phyloP scores from a whole-genome alignment of 2,888 invertebrate species.

The Phaonia tiefii region DNA sequence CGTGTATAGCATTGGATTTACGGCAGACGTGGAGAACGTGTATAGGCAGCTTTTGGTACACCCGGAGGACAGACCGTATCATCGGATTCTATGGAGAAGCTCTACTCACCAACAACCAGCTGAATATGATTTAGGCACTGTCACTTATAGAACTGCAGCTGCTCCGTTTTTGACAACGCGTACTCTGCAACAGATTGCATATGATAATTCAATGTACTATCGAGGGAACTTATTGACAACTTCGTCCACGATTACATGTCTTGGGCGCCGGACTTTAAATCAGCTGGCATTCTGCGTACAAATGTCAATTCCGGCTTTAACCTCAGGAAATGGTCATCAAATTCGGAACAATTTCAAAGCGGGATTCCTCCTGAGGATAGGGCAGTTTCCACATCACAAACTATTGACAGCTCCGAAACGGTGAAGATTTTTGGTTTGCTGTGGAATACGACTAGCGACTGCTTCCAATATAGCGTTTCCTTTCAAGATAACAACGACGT shows the following conservation, averaged over 20 bases:
- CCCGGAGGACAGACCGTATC: slow-evolving; percentile 64
- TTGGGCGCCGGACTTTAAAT: slow-evolving; percentile 57
- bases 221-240: slow-evolving; percentile 42
- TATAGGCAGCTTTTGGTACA: slow-evolving; percentile 6
- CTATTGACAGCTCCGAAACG: slow-evolving; percentile 33
- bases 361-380: not conserved
- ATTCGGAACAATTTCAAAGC: slow-evolving; percentile 15
- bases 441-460: slow-evolving; percentile 41
- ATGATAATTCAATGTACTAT: slow-evolving; percentile 24
- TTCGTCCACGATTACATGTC: slow-evolving; percentile 44
- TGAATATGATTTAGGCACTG: slow-evolving; percentile 67
- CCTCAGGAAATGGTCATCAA: slow-evolving; percentile 40
- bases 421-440: slow-evolving; percentile 48
- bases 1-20: slow-evolving; percentile 63
- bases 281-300: not conserved
- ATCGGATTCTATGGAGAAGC: slow-evolving; percentile 70
- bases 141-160: slow-evolving; percentile 68
- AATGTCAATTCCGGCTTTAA: slow-evolving; percentile 10
- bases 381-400: not conserved
- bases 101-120: slow-evolving; percentile 47
- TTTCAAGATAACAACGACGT: not conserved
- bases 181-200: slow-evolving; percentile 20
- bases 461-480: slow-evolving; percentile 37
- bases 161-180: slow-evolving; percentile 59
- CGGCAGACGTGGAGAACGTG: slow-evolving; percentile 69